These are phyloP conservation scores for Menura novaehollandiae DNA, from an alignment of 2,113 vertebrate genomes.

Conservation along the genomic window DNA sequence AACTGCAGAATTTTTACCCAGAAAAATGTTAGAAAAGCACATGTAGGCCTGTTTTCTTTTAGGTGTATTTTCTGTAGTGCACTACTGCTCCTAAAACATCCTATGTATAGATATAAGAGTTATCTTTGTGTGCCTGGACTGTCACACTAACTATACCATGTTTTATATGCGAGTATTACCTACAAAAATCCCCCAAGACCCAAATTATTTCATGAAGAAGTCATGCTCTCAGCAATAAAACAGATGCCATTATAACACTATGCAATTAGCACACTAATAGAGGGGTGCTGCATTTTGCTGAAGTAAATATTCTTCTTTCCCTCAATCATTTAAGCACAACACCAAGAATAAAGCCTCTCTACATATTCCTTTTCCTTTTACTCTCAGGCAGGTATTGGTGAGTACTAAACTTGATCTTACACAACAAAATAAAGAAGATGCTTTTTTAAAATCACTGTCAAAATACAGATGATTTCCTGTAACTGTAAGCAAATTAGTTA, in stretches of 20 bases:
- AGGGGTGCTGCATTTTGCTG: not conserved
- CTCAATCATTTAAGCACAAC: not conserved
- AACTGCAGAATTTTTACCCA: not conserved
- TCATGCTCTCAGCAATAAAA: not conserved
- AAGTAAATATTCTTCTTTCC: not conserved
- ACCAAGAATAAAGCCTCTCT: not conserved
- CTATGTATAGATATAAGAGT: not conserved
- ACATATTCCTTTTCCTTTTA: not conserved
- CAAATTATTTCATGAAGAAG: not conserved
- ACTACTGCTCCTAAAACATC: not conserved
- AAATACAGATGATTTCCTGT: not conserved
- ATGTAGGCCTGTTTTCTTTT: not conserved
- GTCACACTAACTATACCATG: rapidly evolving
- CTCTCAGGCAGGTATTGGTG: not conserved
- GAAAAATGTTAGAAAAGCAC: not conserved
- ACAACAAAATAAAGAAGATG: not conserved
- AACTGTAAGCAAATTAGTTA: not conserved
- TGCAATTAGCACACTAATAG: not conserved
- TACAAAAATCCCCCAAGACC: rapidly evolving
- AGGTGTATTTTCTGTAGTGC: not conserved
- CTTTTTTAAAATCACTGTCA: not conserved
- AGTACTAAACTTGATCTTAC: not conserved
- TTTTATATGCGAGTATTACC: not conserved
- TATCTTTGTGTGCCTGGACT: not conserved
- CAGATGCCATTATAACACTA: not conserved